Conservation (phyloP, 2,888 invertebrate species). For the Busseola fusca region DNA sequence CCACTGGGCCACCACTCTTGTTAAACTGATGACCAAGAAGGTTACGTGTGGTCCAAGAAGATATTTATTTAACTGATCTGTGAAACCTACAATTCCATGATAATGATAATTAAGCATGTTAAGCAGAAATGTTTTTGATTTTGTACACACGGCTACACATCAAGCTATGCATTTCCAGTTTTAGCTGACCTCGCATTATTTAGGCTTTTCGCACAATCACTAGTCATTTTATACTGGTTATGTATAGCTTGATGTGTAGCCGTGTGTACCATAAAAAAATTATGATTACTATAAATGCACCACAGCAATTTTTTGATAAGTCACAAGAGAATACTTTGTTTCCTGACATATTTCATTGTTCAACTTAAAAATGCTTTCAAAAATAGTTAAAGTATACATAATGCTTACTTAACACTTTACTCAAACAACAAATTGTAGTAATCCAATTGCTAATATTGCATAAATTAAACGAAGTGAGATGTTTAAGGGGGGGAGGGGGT, state of each 20-base stretch:
- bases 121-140: not conserved
- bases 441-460: no score
- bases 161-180: no score
- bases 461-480: no score
- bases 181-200: no score
- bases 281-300: not conserved
- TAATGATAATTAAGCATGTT: not conserved
- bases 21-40: no score
- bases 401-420: not conserved
- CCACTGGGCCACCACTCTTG: not conserved
- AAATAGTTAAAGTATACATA: not conserved
- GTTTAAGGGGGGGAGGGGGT: no score
- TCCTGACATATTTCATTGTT: not conserved
- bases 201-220: no score
- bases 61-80: not conserved
- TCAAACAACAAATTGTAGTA: no score
- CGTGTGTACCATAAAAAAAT: no score
- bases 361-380: not conserved
- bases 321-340: not conserved
- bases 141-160: no score
- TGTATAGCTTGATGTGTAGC: no score
- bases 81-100: not conserved
- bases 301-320: not conserved
- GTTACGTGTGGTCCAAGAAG: not conserved
- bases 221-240: no score